phyloP scores from a whole-genome alignment of 1,140 invertebrate genomes.

The Rhagoletis zephyria region DNA sequence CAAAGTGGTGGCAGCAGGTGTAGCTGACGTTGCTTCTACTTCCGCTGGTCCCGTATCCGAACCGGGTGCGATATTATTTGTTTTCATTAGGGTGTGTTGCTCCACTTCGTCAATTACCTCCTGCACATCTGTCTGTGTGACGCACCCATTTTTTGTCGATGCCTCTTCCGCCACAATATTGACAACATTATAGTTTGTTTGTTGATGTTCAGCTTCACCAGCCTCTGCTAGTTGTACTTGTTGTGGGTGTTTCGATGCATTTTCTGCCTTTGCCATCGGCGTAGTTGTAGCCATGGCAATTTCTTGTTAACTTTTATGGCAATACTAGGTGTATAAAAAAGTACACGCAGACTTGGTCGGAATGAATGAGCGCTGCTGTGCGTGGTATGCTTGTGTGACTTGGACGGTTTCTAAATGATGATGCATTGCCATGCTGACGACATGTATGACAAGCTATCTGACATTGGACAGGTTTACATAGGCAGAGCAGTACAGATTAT shows the following conservation, averaged over 20 bases:
- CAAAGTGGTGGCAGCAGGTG: conserved; percentile 6
- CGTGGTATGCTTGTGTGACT: conserved; percentile 4
- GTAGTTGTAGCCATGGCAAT: conserved; percentile 24
- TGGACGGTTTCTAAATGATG: conserved; percentile 35
- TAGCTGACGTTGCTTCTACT: background rate
- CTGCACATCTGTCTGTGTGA: conserved; percentile 13
- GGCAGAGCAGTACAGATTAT: background rate
- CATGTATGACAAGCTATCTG: background rate
- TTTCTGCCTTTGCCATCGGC: conserved; percentile 20
- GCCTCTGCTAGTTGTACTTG: conserved; percentile 26
- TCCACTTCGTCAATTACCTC: conserved; percentile 42
- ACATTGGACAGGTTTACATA: background rate
- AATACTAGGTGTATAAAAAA: conserved; percentile 28
- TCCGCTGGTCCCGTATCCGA: background rate
- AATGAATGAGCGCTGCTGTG: conserved; percentile 23
- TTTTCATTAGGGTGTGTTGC: conserved; percentile 27
- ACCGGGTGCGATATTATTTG: background rate
- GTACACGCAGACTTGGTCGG: background rate
- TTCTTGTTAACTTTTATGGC: background rate
- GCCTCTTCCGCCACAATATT: conserved; percentile 19
- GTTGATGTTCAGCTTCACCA: background rate
- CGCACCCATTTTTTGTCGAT: conserved; percentile 35
- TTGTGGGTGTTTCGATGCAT: conserved; percentile 46
- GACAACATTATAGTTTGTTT: conserved; percentile 2
- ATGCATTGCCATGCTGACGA: conserved; percentile 29